phyloP scores from a whole-genome alignment of 2,113 vertebrate species.

The Rhinogobius similis region DNA sequence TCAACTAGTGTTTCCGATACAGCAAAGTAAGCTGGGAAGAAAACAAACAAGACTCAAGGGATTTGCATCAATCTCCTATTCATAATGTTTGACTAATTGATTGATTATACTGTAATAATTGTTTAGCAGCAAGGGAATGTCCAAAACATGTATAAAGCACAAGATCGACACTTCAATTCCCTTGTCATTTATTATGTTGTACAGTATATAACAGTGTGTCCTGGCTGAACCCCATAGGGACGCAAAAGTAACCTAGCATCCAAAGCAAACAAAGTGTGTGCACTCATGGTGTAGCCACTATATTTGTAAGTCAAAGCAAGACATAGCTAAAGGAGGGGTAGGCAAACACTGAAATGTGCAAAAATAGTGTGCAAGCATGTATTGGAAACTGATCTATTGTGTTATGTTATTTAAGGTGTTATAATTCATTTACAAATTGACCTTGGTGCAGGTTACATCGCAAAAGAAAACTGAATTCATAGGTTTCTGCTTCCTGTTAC shows the following conservation, averaged over 20 bases:
- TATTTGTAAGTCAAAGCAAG: conserved; percentile 7
- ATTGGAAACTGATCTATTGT: too few species aligned
- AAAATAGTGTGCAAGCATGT: not conserved
- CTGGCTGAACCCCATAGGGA: not conserved
- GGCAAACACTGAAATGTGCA: not conserved
- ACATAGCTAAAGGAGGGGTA: not conserved
- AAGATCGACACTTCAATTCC: not conserved
- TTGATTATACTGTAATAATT: not conserved
- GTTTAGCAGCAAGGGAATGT: not conserved
- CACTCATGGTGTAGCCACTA: conserved; percentile 3
- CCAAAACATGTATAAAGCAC: not conserved
- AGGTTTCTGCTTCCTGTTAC: too few species aligned
- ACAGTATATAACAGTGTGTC: not conserved
- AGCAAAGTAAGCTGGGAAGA: not conserved
- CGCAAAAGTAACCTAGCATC: not conserved
- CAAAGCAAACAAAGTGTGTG: not conserved
- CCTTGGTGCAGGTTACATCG: too few species aligned
- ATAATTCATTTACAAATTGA: too few species aligned
- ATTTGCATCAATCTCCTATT: not conserved
- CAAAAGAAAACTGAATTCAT: too few species aligned
- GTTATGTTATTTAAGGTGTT: too few species aligned
- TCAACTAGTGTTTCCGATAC: not conserved
- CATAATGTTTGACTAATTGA: conserved; percentile 5
- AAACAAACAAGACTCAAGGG: not conserved
- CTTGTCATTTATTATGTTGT: not conserved